Evolutionary conservation across 2,888 invertebrate species (phyloP), one percentile per base, ranked within the genome.

Genomic region (Microctonus hyperodae): DNA sequence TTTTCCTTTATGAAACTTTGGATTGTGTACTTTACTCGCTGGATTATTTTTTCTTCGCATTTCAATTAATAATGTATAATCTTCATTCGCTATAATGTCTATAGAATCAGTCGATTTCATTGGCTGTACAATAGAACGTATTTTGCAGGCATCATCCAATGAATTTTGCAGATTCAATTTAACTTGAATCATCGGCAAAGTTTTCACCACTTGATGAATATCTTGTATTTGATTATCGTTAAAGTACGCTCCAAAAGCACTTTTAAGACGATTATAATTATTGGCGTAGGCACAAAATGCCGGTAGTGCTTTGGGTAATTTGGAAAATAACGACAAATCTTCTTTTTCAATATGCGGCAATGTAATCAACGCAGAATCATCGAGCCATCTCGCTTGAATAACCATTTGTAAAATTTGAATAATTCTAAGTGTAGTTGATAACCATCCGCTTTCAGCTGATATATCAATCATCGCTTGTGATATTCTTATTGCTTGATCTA

Each of bases 381-480:
- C 86, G n/a, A 91, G 87, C 95, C 96, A 96, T 51, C 94, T 88
- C 0, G 93, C 97, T 86, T 98, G 98, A 4, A 97, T 88, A 13
- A 97, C 87, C 88, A 94, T 93, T 85, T 98, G 98, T 86, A 97
- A 90, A 10, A 95, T 75, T 72, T 90, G 87, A 74, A 95, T 92
- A 65, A 94, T 87, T 65, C 89, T 89, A 13, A 98, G 83, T 0
- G 95, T 90, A 1, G 93, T 91, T 5, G 90, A 87, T 7, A 98
- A 86, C 95, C 96, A 98, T 57, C 97, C 97, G 74, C 91, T 89
- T 81, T 97, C 94, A 0, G 97, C 95, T 51, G 92, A 90, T 11
- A 95, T 91, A 85, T 98, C 99, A 76, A 98, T 92, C 95, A 98
- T 96, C 22, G 98, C 97, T 94, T 97, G 85, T 73, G 98, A 85